Base-by-base conservation (phyloP, 37 sponge, comb jelly and placozoan genomes). In the Beroe forskalii region DNA sequence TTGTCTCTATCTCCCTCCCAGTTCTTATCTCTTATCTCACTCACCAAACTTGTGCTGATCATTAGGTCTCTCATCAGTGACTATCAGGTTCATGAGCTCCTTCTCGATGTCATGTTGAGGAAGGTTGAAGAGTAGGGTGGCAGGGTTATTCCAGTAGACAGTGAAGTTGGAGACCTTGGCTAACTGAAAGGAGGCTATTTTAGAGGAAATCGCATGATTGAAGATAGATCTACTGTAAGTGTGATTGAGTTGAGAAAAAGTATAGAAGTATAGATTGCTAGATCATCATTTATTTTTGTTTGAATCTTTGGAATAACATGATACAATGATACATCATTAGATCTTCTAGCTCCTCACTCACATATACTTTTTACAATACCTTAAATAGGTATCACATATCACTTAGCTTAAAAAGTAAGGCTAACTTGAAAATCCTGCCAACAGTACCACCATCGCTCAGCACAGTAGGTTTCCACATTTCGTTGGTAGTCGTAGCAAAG, bases 71-170 rank as follows among this genome's bases (percentile, higher is more conserved):
- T 39, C 86, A 6, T 43, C 42, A 4, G 86, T 43, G 20, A 80
- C 86, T 2, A 80, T 80, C 2, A 80, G 44, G 4, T 80, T 80
- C 25, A 80, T 2, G 30, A 80, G 48, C 55, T 80, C 86, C 30
- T 22, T 38, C 48, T 80, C 86, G 28, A 44, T 44, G 2, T 41
- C 40, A n/a, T 44, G 44, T 1, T 41, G 31, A 27, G 55, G 44
- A 9, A 41, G 44, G 12, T 43, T 17, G 55, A 44, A 80, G 24
- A 80, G 48, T 25, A 28, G 40, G 2, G 28, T n/a, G n/a, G 40
- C 28, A 42, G 86, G 86, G 86, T 80, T 80, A 48, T 80, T 80
- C 86, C 86, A 80, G 86, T 80, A 80, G 24, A 80, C 55, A 80
- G 40, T 22, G 55, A 80, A 80, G 20, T 80, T 41, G 22, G 28